Conservation (phyloP, 2,797 vertebrate species). For the Anguilla obscura region DNA sequence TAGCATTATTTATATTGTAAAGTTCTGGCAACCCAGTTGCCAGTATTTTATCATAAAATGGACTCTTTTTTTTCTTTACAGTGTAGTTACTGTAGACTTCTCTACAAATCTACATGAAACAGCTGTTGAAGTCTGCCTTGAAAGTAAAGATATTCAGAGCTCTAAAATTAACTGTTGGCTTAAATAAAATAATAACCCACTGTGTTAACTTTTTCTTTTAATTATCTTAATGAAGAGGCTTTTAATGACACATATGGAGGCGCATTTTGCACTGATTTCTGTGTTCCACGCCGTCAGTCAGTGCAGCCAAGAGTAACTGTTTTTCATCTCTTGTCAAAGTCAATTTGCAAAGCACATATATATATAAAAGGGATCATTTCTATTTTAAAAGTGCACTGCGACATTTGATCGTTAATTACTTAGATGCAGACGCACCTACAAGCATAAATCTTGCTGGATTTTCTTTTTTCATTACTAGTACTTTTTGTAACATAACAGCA, state of each 20-base stretch:
- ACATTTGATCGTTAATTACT: neutral
- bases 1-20: neutral
- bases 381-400: conserved; percentile 1
- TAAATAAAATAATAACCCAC: neutral
- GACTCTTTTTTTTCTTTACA: neutral
- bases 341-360: conserved; percentile 12
- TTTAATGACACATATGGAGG: conserved; percentile 14
- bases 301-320: conserved; percentile 2
- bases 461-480: neutral
- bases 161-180: neutral
- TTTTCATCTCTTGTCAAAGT: conserved; percentile 24
- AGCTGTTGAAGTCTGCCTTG: conserved; percentile 3
- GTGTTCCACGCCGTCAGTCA: neutral
- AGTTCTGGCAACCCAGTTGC: neutral
- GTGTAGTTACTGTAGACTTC: neutral
- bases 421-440: neutral
- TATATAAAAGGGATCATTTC: neutral
- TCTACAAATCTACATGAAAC: neutral
- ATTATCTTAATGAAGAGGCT: neutral
- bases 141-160: neutral
- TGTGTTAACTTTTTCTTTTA: conserved; percentile 2
- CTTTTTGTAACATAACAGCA: neutral
- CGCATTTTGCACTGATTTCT: neutral
- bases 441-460: neutral
- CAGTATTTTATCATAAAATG: neutral